Evolutionary conservation across 2,888 invertebrate species (phyloP).

Genomic region (Conops quadrifasciatus): DNA sequence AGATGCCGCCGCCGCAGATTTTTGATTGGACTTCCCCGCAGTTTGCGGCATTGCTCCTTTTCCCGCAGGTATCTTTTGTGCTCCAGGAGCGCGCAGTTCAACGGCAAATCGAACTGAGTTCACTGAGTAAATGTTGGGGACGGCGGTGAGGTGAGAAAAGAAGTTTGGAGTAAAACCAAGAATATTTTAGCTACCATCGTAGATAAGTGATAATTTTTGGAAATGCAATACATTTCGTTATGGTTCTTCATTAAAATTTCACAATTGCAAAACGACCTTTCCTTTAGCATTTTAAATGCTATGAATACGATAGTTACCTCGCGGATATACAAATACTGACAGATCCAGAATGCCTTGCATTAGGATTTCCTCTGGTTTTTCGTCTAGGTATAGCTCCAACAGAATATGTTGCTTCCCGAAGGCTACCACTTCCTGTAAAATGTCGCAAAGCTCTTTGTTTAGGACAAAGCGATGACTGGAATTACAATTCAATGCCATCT

Average conservation of each 20-base stretch:
- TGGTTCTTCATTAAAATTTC: too few species aligned
- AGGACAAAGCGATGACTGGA: slow-evolving; percentile 54
- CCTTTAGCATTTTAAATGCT: not conserved
- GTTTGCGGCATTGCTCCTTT: not conserved
- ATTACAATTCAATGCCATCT: slow-evolving; percentile 53
- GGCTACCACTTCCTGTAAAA: slow-evolving; percentile 47
- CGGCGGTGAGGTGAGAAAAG: too few species aligned
- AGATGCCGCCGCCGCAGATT: not conserved
- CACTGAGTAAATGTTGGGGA: slow-evolving; percentile 38
- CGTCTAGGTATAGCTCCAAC: slow-evolving; percentile 49
- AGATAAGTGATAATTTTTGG: too few species aligned
- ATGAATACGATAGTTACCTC: slow-evolving; percentile 44
- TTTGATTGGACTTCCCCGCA: not conserved
- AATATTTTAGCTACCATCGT: too few species aligned
- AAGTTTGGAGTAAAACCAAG: not conserved
- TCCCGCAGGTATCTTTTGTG: not conserved
- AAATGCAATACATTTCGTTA: too few species aligned
- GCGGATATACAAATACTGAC: slow-evolving; percentile 53
- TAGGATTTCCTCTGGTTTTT: slow-evolving; percentile 44
- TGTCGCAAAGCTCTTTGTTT: slow-evolving; percentile 45
- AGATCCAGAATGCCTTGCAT: slow-evolving; percentile 50
- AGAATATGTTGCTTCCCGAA: slow-evolving; percentile 48
- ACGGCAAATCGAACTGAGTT: slow-evolving; percentile 40
- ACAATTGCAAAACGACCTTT: too few species aligned
- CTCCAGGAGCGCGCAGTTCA: slow-evolving; percentile 35